Evolutionary conservation across 2,888 invertebrate species (phyloP).

Genomic region (Chymomyza amoena): DNA sequence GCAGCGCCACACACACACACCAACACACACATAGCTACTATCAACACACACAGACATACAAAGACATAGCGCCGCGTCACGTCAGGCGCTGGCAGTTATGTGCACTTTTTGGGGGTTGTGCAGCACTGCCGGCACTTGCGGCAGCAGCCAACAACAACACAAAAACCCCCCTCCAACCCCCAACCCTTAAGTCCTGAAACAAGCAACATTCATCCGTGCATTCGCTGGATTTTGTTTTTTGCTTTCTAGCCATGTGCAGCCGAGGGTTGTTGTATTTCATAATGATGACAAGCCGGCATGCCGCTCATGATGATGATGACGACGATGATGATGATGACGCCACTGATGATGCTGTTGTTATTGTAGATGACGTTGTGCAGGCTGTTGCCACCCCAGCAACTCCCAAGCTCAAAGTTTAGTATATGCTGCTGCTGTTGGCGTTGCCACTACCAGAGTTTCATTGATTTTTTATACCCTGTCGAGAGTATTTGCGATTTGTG

Average conservation of each 20-base stretch:
- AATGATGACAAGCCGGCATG: slow-evolving; percentile 61
- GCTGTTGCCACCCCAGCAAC: slow-evolving; percentile 13
- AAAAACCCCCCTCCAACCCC: neutral
- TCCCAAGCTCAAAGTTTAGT: neutral
- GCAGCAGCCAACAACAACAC: slow-evolving; percentile 5
- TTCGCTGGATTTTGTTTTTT: slow-evolving; percentile 7
- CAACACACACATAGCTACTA: neutral
- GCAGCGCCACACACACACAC: neutral
- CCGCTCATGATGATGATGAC: neutral
- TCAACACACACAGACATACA: neutral
- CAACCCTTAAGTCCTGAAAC: neutral
- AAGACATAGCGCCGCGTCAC: neutral
- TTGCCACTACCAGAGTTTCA: slow-evolving; percentile 2
- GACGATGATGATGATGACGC: neutral
- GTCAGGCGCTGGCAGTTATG: neutral
- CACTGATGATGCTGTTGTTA: slow-evolving; percentile 8
- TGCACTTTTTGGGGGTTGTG: slow-evolving; percentile 17
- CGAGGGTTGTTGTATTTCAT: slow-evolving; percentile 67
- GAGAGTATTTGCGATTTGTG: no score
- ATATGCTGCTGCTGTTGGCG: neutral
- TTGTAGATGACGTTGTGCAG: slow-evolving; percentile 17
- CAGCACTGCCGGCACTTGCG: slow-evolving; percentile 25
- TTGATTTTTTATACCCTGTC: slow-evolving; percentile 1
- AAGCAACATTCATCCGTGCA: slow-evolving; percentile 31
- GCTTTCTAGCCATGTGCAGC: slow-evolving; percentile 38